These are phyloP conservation scores for Drosophila paramelanica DNA, from an alignment of 2,888 invertebrate genomes.

Conservation along the genomic window DNA sequence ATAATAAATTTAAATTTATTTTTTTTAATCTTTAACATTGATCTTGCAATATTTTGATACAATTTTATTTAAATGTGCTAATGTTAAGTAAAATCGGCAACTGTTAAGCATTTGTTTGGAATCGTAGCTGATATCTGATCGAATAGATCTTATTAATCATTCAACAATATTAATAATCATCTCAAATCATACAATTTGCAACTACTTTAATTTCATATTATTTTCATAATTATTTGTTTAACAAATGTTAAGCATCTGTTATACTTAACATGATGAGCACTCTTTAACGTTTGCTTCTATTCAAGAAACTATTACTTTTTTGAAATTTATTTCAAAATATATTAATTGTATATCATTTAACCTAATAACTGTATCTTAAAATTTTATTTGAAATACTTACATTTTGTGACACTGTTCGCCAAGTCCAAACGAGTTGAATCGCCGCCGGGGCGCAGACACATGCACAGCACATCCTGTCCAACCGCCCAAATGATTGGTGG, in stretches of 20 bases:
- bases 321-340: no score
- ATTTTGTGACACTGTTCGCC: conserved; percentile 3
- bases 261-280: neutral
- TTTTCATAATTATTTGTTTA: neutral
- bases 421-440: conserved; percentile 41
- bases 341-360: no score
- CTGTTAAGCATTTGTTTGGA: no score
- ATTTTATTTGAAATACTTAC: neutral
- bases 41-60: no score
- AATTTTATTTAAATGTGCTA: no score
- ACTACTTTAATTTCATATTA: neutral
- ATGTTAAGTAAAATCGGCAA: no score
- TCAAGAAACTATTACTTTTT: neutral
- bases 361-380: neutral
- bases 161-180: no score
- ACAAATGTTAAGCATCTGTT: neutral
- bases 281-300: neutral
- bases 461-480: conserved; percentile 21
- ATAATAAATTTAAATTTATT: no score
- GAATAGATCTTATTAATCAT: no score
- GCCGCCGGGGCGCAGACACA: conserved; percentile 32
- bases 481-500: conserved; percentile 52
- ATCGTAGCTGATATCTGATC: no score
- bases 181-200: no score
- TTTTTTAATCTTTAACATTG: no score